Conservation (phyloP, 1,140 invertebrate species). For the Arion vulgaris region DNA sequence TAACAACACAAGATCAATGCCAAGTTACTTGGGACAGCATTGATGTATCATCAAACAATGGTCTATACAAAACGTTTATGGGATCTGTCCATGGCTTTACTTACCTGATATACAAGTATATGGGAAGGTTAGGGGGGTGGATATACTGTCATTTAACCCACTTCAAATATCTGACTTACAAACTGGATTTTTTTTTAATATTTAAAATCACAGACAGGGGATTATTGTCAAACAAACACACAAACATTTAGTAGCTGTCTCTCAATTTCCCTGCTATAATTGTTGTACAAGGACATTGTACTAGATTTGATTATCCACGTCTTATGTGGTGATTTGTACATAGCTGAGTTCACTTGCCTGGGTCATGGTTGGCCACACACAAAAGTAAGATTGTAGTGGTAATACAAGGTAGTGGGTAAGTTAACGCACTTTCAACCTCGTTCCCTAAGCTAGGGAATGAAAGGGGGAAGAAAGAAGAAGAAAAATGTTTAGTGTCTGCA, state of each 20-base stretch:
- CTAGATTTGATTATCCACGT: neutral
- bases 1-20: too few relatives aligned
- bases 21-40: too few relatives aligned
- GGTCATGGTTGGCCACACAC: constrained; percentile 51
- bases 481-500: constrained; percentile 44
- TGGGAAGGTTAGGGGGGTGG: too few relatives aligned
- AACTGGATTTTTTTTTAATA: too few relatives aligned
- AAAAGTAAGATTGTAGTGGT: constrained; percentile 46
- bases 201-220: neutral
- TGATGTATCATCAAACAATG: too few relatives aligned
- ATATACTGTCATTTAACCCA: too few relatives aligned
- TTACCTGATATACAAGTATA: too few relatives aligned
- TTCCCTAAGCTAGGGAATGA: constrained; percentile 74
- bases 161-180: too few relatives aligned
- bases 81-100: too few relatives aligned
- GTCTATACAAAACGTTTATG: too few relatives aligned
- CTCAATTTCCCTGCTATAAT: neutral
- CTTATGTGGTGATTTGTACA: neutral
- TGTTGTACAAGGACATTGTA: neutral
- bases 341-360: constrained; percentile 51
- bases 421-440: constrained; percentile 62
- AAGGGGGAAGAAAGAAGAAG: constrained; percentile 74
- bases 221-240: neutral
- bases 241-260: neutral
- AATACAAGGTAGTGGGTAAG: constrained; percentile 38